phyloP scores from a whole-genome alignment of 1,140 invertebrate genomes.

The Conus ventricosus region DNA sequence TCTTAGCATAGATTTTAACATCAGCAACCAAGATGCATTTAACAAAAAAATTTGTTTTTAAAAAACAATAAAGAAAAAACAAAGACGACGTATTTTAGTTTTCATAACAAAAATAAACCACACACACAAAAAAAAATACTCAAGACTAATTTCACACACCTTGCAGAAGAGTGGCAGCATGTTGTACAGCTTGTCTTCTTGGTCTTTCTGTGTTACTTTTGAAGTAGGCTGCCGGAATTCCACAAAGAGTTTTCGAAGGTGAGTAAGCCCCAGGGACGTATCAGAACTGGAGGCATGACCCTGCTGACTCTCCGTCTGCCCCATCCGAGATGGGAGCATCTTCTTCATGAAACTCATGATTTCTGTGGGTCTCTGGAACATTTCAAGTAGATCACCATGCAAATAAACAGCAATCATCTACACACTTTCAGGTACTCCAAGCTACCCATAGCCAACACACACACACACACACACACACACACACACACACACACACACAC shows the following conservation, averaged over 20 bases:
- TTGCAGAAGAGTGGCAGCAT: conserved; percentile 99
- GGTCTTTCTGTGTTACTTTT: conserved; percentile 78
- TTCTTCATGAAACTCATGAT: conserved; percentile 64
- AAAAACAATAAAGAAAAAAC: too few relatives aligned
- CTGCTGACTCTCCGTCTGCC: conserved; percentile 22
- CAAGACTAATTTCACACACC: conserved; percentile 77
- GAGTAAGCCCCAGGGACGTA: conserved; percentile 88
- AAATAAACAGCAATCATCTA: too few relatives aligned
- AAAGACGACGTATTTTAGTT: too few relatives aligned
- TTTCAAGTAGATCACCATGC: neutral
- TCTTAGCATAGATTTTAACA: too few relatives aligned
- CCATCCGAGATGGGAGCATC: conserved; percentile 50
- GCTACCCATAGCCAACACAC: too few relatives aligned
- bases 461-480: neutral
- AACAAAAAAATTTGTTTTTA: too few relatives aligned
- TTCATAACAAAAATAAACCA: too few relatives aligned
- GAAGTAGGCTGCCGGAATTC: conserved; percentile 92
- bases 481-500: neutral
- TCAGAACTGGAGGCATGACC: conserved; percentile 50
- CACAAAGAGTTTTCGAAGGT: conserved; percentile 95
- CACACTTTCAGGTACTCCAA: too few relatives aligned
- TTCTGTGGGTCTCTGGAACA: conserved; percentile 21
- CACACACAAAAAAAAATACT: too few relatives aligned
- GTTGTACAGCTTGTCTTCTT: conserved; percentile 96
- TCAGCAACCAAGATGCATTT: too few relatives aligned